Conservation (phyloP, 2,888 invertebrate species). For the Eudemis profundana region DNA sequence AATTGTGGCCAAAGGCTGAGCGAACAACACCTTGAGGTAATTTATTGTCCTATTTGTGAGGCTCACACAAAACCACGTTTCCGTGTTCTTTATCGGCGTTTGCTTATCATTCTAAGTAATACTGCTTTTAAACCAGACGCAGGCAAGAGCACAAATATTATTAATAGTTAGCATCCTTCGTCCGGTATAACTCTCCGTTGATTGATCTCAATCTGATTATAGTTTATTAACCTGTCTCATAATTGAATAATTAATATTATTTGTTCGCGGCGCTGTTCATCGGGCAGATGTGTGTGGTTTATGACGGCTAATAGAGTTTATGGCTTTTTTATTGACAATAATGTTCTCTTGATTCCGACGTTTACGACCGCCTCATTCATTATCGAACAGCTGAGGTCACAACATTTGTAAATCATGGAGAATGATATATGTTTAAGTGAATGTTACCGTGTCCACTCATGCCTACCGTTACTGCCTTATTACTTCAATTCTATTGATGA, state of each 20-base stretch:
- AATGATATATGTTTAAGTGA: constrained; percentile 65
- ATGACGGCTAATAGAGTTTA: constrained; percentile 83
- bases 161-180: constrained; percentile 43
- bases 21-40: constrained; percentile 80
- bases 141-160: constrained; percentile 42
- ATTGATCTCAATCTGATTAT: constrained; percentile 42
- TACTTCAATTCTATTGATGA: constrained; percentile 26
- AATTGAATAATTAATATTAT: constrained; percentile 76
- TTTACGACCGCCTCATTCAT: constrained; percentile 83
- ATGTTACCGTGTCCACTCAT: constrained; percentile 55
- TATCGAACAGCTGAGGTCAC: constrained; percentile 81
- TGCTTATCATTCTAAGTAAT: constrained; percentile 75
- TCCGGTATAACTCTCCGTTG: constrained; percentile 14
- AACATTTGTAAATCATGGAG: constrained; percentile 80
- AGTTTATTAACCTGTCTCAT: constrained; percentile 53
- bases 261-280: constrained; percentile 78
- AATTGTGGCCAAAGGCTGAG: constrained; percentile 77
- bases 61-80: constrained; percentile 77
- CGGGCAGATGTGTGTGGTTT: constrained; percentile 82
- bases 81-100: constrained; percentile 79
- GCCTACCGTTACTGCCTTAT: constrained; percentile 18
- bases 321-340: constrained; percentile 85
- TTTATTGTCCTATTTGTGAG: constrained; percentile 78
- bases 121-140: constrained; percentile 56
- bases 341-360: constrained; percentile 81